These are phyloP conservation scores for Rhinichthys osculus DNA, from an alignment of 2,797 vertebrate species.

Conservation along the genomic window DNA sequence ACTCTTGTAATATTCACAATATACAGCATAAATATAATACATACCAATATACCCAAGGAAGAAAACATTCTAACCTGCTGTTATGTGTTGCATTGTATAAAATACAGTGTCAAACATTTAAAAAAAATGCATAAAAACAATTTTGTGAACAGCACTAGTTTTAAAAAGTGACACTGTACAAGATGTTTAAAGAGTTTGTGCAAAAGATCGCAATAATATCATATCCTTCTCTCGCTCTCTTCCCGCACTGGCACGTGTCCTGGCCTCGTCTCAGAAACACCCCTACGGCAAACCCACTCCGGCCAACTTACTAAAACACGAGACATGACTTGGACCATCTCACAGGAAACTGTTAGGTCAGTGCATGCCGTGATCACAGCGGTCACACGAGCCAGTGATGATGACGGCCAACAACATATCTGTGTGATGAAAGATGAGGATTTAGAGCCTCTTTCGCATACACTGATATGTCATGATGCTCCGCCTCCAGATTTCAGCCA, in stretches of 20 bases:
- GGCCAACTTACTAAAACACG: constrained; percentile 14
- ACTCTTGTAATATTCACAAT: constrained; percentile 77
- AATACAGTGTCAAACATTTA: constrained; percentile 86
- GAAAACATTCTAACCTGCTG: constrained; percentile 87
- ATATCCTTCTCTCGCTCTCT: constrained; percentile 47
- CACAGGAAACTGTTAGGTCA: constrained; percentile 27
- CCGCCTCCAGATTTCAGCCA: constrained; percentile 19
- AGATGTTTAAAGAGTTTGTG: constrained; percentile 79
- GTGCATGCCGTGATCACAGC: constrained; percentile 16
- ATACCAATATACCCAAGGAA: constrained; percentile 77
- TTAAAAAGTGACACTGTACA: constrained; percentile 82
- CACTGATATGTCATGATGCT: constrained; percentile 13
- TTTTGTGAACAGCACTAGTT: constrained; percentile 80
- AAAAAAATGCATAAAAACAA: constrained; percentile 84
- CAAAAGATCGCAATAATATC: constrained; percentile 79
- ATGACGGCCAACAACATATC: neutral
- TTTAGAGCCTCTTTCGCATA: constrained; percentile 13
- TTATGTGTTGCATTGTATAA: constrained; percentile 89
- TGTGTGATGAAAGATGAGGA: constrained; percentile 1
- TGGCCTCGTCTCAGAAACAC: constrained; percentile 9
- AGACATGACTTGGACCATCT: constrained; percentile 23
- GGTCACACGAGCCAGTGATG: constrained; percentile 15
- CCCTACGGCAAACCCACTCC: constrained; percentile 7
- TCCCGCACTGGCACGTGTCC: constrained; percentile 27
- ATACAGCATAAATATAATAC: constrained; percentile 69